Conservation (phyloP, 2,888 invertebrate species). For the Neoaliturus tenellus region DNA sequence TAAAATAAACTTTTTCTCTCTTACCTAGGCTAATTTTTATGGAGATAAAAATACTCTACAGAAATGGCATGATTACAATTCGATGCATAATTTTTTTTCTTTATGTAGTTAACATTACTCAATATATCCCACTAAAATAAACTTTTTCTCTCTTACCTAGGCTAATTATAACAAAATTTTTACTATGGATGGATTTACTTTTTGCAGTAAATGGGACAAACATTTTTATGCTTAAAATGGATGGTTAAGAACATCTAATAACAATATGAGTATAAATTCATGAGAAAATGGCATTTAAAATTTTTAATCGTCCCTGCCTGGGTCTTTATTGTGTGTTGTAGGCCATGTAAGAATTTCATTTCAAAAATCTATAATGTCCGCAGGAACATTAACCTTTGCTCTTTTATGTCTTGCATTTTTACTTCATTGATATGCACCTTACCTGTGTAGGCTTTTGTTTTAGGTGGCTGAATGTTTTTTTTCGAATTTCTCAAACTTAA, state of each 20-base stretch:
- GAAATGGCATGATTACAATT: background rate
- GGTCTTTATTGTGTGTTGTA: constrained; percentile 16
- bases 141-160: background rate
- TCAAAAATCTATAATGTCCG: constrained; percentile 16
- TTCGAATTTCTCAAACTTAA: background rate
- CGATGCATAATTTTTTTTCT: background rate
- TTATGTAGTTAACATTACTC: background rate
- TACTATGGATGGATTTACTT: background rate
- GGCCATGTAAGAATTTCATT: background rate
- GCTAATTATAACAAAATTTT: background rate
- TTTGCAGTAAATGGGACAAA: constrained; percentile 2
- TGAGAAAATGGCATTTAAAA: background rate
- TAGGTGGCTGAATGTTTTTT: constrained; percentile 9
- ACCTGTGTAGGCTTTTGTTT: background rate
- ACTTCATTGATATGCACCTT: constrained; percentile 5
- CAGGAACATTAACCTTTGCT: background rate
- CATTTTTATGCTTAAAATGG: background rate
- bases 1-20: background rate
- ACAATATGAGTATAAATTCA: background rate
- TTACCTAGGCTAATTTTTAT: constrained; percentile 23
- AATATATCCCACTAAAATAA: background rate
- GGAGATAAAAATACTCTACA: background rate
- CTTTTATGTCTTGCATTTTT: constrained; percentile 19
- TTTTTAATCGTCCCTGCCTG: background rate
- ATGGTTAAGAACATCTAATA: background rate